Evolutionary conservation across 1,140 invertebrate genomes (phyloP), one percentile per base, ranked within the genome.

Genomic region (Leguminivora glycinivorella): DNA sequence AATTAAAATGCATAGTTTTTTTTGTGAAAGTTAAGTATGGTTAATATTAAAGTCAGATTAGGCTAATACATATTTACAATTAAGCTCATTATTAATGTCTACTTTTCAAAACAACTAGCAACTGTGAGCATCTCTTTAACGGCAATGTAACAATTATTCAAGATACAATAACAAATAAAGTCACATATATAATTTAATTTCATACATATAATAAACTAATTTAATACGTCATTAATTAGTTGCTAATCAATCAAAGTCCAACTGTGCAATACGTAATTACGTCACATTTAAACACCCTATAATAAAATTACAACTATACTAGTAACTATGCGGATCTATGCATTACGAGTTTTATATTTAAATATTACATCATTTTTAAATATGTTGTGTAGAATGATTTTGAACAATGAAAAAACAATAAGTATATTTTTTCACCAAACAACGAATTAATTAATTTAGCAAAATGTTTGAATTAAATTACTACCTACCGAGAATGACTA

Each of bases 1-100:
- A 19, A 6, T 52, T 52, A n/a, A 52, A 52, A 52, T n/a, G 4
- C 0, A 14, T 47, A 47, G 5, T 1, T 19, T 17, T n/a, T n/a
- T n/a, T n/a, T n/a, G n/a, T n/a, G n/a, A n/a, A 47, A 47, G 0
- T 47, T 47, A 10, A 3, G 4, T 47, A 47, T 6, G 17, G 43
- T 22, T 52, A 6, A 52, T 52, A n/a, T n/a, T n/a, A n/a, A 52
- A 19, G 47, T 52, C 47, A 43, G 40, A 43, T n/a, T 43, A 43
- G 4, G 19, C 5, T 1, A 22, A n/a, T 52, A 19, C 5, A 19
- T 52, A n/a, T 22, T 22, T 22, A 52, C 19, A 10, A 7, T 2
- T 52, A 52, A 2, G 47, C 7, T 9, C 47, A 52, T 52, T 10
- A n/a, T 43, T 43, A 52, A 52, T 52, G 19, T 22, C 5, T 22